These are phyloP conservation scores for Crotalus helleri DNA, from an alignment of 2,113 vertebrate species.

Conservation along the genomic window DNA sequence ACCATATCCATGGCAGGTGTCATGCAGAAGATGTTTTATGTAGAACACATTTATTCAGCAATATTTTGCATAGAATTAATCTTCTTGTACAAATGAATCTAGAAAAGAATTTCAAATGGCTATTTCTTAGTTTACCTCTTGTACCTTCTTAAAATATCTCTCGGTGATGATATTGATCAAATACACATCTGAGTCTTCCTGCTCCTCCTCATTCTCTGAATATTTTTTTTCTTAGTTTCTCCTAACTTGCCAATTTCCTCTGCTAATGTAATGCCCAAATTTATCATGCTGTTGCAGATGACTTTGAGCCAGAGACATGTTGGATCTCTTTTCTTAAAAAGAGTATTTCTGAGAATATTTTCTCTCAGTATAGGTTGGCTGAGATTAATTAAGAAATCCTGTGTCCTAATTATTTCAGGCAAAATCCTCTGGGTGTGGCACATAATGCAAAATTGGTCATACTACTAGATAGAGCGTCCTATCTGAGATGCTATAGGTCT, in stretches of 20 bases:
- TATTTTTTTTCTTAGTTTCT: neutral
- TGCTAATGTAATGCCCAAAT: slow-evolving; percentile 10
- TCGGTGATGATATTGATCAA: neutral
- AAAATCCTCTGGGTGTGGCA: neutral
- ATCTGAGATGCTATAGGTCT: too few relatives aligned
- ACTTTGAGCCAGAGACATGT: neutral
- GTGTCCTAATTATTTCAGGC: neutral
- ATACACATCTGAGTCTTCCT: neutral
- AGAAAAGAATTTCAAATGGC: neutral
- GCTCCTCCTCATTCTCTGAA: neutral
- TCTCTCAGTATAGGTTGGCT: neutral
- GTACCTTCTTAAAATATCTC: neutral
- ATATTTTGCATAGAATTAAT: neutral
- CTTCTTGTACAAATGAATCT: neutral
- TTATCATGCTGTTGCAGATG: slow-evolving; percentile 8
- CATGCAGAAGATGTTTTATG: neutral
- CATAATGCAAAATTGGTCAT: neutral
- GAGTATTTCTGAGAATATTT: neutral
- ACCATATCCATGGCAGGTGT: neutral
- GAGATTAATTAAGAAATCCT: neutral
- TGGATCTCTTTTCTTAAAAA: neutral
- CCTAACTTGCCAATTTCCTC: slow-evolving; percentile 10
- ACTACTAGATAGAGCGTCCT: neutral
- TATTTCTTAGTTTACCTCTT: neutral
- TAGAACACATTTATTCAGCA: neutral